These are phyloP conservation scores for Caradrina clavipalpis DNA, from an alignment of 2,888 invertebrate species.

Conservation along the genomic window DNA sequence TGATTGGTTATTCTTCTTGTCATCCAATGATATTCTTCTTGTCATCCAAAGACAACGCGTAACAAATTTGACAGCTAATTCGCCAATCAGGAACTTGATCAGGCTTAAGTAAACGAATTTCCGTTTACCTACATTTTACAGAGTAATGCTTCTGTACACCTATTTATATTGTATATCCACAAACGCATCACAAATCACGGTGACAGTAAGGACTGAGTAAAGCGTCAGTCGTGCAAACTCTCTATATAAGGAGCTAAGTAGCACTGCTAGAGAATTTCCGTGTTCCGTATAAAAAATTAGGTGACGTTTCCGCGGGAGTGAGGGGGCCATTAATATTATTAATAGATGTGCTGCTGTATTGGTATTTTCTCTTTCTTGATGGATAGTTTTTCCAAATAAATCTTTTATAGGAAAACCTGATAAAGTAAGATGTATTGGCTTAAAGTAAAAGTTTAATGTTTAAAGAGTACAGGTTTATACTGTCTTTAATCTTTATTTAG, in stretches of 20 bases:
- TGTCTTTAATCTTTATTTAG: too few species aligned
- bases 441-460: too few species aligned
- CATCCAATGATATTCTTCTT: neutral
- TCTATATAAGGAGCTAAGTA: slow-evolving; percentile 47
- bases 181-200: slow-evolving; percentile 55
- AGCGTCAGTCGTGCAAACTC: slow-evolving; percentile 16
- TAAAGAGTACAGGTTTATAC: too few species aligned
- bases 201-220: slow-evolving; percentile 53
- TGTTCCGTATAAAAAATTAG: slow-evolving; percentile 40
- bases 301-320: slow-evolving; percentile 31
- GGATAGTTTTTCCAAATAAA: neutral
- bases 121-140: neutral
- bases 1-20: neutral
- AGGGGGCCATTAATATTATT: slow-evolving; percentile 41
- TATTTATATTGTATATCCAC: slow-evolving; percentile 5
- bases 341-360: slow-evolving; percentile 19
- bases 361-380: slow-evolving; percentile 28
- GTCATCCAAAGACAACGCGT: neutral
- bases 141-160: slow-evolving; percentile 24
- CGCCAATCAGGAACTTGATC: neutral
- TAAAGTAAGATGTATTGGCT: too few species aligned
- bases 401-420: too few species aligned
- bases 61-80: neutral
- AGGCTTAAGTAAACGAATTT: neutral
- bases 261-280: slow-evolving; percentile 48